Conservation (phyloP, 2,113 vertebrate species). For the Laticauda colubrina region DNA sequence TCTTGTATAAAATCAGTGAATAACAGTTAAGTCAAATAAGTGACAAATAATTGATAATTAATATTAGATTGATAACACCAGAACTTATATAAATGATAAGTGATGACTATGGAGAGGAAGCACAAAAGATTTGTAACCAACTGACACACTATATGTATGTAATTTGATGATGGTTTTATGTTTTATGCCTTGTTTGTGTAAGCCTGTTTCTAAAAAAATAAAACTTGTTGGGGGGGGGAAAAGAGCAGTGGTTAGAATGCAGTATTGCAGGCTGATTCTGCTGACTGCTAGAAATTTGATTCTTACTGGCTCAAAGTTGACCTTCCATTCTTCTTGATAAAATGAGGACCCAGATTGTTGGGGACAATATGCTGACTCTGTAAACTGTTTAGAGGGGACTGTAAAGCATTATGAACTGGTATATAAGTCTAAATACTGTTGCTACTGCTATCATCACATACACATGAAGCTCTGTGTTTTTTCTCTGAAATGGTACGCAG, state of each 20-base stretch:
- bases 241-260: background rate
- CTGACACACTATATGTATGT: no score
- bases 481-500: background rate
- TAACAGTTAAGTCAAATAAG: no score
- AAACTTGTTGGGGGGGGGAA: no score
- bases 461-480: background rate
- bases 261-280: background rate
- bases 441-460: background rate
- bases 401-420: background rate
- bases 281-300: background rate
- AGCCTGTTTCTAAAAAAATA: no score
- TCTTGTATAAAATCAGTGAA: no score
- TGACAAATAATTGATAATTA: no score
- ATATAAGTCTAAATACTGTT: background rate
- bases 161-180: no score
- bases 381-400: background rate
- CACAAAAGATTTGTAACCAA: no score
- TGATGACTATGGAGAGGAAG: no score
- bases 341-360: background rate
- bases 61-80: no score
- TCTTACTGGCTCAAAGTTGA: background rate
- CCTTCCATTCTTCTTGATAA: background rate
- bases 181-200: no score
- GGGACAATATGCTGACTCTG: background rate
- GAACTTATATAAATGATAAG: no score